Base-by-base conservation (phyloP, 2,113 vertebrate genomes). In the Lophochroa leadbeateri region DNA sequence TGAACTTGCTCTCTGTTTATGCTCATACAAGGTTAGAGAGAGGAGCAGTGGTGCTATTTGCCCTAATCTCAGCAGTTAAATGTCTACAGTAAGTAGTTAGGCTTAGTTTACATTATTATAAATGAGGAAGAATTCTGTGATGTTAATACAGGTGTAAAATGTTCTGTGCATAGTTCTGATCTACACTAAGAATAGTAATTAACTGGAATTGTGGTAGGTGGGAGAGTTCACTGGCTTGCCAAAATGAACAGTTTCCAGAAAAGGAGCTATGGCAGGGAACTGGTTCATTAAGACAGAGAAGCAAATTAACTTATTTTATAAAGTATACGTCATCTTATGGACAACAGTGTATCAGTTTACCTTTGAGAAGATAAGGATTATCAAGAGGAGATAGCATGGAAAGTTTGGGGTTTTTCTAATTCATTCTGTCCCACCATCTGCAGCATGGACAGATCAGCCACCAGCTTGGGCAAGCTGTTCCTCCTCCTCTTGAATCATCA, bases 341-440 rank as follows among this genome's bases (percentile, higher is more conserved):
- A 44, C 41, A 88, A 31, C 11, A 52, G 19, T 47, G 9, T 88
- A 37, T 65, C 46, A 76, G 6, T 41, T 94, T 92, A 69, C 84
- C 78, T 92, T 87, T 41, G 78, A 72, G 57, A 86, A 87, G 81
- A 91, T 89, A 89, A 84, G 39, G 60, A 74, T 92, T 91, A 86
- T 75, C 50, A 86, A 53, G 50, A 82, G 74, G 63, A 81, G 16
- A 17, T 41, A 86, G 46, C 53, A 63, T 78, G 72, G 55, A 75
- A 89, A 91, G 47, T 92, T 89, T 49, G 9, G 41, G 3, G 3
- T 0, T 2, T 52, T 80, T 77, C 83, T 89, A 55, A 18, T 86
- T 78, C n/a, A 69, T 65, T 84, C 37, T 78, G n/a, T 71, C 46
- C 31, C 28, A 39, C 39, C 29, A 29, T 92, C 81, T 91, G 72